A percentile compares a stretch with the other conserved stretches of the same genome.
phyloP scores from a whole-genome alignment of 2,113 vertebrate species.

The Vulpes ferrilata region DNA sequence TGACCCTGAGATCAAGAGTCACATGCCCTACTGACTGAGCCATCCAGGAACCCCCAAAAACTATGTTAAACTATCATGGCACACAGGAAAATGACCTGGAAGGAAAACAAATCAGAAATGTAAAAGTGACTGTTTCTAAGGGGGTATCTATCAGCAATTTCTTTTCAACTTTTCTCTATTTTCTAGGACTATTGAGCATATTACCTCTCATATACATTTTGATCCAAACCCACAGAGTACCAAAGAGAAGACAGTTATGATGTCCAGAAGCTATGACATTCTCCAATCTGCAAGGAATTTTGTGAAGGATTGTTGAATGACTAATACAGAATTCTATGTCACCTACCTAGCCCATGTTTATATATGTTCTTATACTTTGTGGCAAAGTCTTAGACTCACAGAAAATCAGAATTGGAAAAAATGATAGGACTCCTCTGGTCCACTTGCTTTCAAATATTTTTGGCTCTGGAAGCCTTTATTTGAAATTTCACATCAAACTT shows the following conservation, averaged over 20 bases:
- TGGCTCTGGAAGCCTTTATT: background rate
- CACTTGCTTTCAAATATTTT: background rate
- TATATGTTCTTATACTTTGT: background rate
- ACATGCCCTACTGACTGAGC: background rate
- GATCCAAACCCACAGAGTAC: background rate
- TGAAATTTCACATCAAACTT: constrained; percentile 21
- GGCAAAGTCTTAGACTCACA: background rate
- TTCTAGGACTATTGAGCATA: background rate
- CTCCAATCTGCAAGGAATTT: background rate
- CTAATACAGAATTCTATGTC: background rate
- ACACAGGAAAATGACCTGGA: background rate
- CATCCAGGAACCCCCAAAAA: background rate
- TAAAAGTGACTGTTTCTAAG: background rate
- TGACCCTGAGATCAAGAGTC: background rate
- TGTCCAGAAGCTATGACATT: background rate
- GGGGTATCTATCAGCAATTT: background rate
- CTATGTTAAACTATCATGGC: background rate
- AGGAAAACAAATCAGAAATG: constrained; percentile 38
- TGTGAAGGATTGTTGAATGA: background rate
- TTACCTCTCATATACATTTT: background rate
- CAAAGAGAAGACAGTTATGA: background rate
- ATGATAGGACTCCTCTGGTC: background rate
- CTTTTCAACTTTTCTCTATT: background rate
- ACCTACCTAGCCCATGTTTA: background rate
- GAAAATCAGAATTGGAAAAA: constrained; percentile 12